Evolutionary conservation across 2,888 invertebrate genomes (phyloP).

Genomic region (Dynastes hyllus): DNA sequence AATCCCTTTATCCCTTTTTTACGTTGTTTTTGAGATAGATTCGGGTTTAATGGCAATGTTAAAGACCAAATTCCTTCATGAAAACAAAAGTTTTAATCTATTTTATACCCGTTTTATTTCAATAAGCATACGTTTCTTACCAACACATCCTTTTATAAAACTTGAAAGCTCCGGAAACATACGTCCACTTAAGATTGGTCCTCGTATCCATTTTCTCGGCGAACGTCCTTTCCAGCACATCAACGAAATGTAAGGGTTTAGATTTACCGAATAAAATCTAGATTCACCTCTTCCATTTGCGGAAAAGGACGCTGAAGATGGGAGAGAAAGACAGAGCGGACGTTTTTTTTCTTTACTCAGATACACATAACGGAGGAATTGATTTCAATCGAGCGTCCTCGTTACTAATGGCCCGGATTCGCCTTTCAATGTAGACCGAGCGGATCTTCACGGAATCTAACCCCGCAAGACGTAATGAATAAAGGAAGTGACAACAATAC

Average conservation of each 20-base stretch:
- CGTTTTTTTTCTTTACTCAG: slow-evolving; percentile 43
- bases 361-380: slow-evolving; percentile 50
- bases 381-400: slow-evolving; percentile 57
- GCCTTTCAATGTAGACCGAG: slow-evolving; percentile 48
- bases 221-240: slow-evolving; percentile 13
- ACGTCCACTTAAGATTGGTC: slow-evolving; percentile 56
- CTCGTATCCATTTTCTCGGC: background rate
- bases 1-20: too few species aligned
- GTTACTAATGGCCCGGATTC: slow-evolving; percentile 58
- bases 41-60: too few species aligned
- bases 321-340: slow-evolving; percentile 26
- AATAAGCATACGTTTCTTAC: too few species aligned
- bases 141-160: too few species aligned
- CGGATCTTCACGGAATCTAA: slow-evolving; percentile 36
- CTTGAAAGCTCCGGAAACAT: slow-evolving; percentile 38
- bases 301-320: background rate
- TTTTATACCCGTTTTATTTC: too few species aligned
- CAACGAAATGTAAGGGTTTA: slow-evolving; percentile 42
- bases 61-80: too few species aligned
- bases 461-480: slow-evolving; percentile 49
- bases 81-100: too few species aligned
- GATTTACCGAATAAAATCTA: slow-evolving; percentile 41
- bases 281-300: slow-evolving; percentile 48
- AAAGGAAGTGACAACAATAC: slow-evolving; percentile 52
- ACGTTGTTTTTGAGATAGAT: too few species aligned